A percentile compares a stretch with the other conserved stretches of the same genome.
Conservation (phyloP, 2,113 vertebrate genomes). For the Synchiropus splendidus region DNA sequence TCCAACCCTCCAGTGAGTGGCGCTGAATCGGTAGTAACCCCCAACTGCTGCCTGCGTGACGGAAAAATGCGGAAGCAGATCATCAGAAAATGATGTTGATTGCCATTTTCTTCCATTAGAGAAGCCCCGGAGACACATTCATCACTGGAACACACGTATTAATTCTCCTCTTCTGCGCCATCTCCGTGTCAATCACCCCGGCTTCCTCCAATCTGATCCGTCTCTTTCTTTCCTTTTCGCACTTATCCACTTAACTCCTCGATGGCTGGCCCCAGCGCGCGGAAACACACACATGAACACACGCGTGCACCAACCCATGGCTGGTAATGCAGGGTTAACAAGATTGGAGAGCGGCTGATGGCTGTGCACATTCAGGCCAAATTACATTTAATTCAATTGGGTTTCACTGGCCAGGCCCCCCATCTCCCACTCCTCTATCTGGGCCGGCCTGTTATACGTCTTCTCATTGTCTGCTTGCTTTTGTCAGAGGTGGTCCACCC, state of each 20-base stretch:
- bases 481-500: constrained; percentile 3
- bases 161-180: constrained; percentile 26
- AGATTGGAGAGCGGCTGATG: constrained; percentile 83
- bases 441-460: constrained; percentile 14
- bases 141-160: constrained; percentile 34
- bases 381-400: constrained; percentile 93
- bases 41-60: too few relatives aligned
- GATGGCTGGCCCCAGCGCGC: constrained; percentile 14
- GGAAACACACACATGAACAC: background rate
- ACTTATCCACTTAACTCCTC: constrained; percentile 43
- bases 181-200: constrained; percentile 14
- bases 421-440: constrained; percentile 20
- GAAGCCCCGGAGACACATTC: constrained; percentile 26
- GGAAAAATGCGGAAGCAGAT: too few relatives aligned
- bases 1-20: too few relatives aligned
- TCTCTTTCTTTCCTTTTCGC: constrained; percentile 35
- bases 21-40: too few relatives aligned
- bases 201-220: constrained; percentile 21
- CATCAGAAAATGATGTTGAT: constrained; percentile 32
- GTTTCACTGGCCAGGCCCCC: constrained; percentile 56
- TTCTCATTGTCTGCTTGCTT: constrained; percentile 25
- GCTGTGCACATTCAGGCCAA: constrained; percentile 84
- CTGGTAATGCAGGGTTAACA: constrained; percentile 86
- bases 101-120: constrained; percentile 33
- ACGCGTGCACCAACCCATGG: constrained; percentile 17